Conservation (phyloP, 1,140 invertebrate genomes). For the Drosophila azteca region DNA sequence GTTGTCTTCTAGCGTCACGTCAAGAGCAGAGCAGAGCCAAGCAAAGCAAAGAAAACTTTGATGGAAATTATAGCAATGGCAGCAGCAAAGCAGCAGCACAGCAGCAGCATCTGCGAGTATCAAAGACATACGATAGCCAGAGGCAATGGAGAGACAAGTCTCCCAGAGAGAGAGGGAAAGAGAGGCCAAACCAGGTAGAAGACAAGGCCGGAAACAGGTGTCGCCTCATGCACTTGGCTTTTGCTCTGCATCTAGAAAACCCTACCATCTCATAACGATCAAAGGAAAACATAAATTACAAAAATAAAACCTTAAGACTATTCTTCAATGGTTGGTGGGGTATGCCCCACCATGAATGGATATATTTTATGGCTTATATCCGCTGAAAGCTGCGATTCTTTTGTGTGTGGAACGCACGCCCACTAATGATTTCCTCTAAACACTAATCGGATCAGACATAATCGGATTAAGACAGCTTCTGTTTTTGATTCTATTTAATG, state of each 20-base stretch:
- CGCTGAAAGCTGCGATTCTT: constrained; percentile 23
- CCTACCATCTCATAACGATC: constrained; percentile 5
- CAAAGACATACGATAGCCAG: constrained; percentile 7
- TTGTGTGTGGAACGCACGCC: constrained; percentile 7
- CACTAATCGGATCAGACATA: background rate
- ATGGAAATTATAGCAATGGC: constrained; percentile 66
- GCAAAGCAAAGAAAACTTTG: constrained; percentile 35
- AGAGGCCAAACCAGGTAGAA: constrained; percentile 38
- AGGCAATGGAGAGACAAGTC: constrained; percentile 8
- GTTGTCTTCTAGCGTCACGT: constrained; percentile 41
- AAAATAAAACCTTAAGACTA: constrained; percentile 19
- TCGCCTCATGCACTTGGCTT: constrained; percentile 48
- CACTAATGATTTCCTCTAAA: background rate
- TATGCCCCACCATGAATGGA: constrained; percentile 3
- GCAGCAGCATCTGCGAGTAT: constrained; percentile 10
- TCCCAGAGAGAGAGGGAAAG: constrained; percentile 1
- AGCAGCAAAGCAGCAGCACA: constrained; percentile 31
- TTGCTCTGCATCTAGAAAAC: constrained; percentile 33
- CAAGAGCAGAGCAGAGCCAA: constrained; percentile 10
- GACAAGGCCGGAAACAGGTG: constrained; percentile 70
- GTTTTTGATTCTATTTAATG: no score
- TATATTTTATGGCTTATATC: constrained; percentile 17
- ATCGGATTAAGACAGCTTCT: constrained; percentile 1
- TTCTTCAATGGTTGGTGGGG: no score
- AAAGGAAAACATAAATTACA: constrained; percentile 31